phyloP scores from a whole-genome alignment of 2,888 invertebrate genomes.

The Clostera curtula region DNA sequence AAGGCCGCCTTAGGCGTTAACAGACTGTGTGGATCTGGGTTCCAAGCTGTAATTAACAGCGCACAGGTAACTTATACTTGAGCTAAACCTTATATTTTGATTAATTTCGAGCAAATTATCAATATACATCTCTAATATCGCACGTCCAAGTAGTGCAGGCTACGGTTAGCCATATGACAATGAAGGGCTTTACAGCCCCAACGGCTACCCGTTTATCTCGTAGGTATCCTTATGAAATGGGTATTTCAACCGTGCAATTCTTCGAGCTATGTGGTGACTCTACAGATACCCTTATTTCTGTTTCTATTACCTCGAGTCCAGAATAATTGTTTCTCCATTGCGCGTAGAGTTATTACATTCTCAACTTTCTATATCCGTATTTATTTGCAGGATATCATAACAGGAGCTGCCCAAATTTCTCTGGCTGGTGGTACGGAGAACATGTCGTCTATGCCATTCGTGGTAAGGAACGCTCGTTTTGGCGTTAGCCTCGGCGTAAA shows the following conservation, averaged over 20 bases:
- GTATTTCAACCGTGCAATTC: no score
- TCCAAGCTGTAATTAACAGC: conserved; percentile 93
- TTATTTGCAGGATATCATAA: conserved; percentile 83
- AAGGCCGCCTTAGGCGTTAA: conserved; percentile 92
- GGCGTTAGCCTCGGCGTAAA: conserved; percentile 87
- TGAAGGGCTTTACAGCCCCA: no score
- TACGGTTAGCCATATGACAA: no score
- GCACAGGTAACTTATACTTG: conserved; percentile 91
- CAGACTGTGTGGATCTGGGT: conserved; percentile 97
- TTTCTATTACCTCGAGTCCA: no score
- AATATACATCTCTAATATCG: no score
- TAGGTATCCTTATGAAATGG: neutral
- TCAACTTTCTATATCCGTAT: neutral
- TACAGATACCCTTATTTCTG: neutral
- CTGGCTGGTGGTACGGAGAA: conserved; percentile 95
- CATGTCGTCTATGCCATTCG: conserved; percentile 94
- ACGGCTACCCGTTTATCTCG: no score
- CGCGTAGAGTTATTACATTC: no score
- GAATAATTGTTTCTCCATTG: no score
- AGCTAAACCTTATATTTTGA: no score
- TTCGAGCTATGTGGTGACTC: no score
- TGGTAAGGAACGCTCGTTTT: conserved; percentile 88
- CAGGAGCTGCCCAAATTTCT: conserved; percentile 88
- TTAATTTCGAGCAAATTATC: no score
- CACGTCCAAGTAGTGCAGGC: no score